These are phyloP conservation scores for Habrosyne pyritoides DNA, from an alignment of 2,888 invertebrate species.

Conservation along the genomic window DNA sequence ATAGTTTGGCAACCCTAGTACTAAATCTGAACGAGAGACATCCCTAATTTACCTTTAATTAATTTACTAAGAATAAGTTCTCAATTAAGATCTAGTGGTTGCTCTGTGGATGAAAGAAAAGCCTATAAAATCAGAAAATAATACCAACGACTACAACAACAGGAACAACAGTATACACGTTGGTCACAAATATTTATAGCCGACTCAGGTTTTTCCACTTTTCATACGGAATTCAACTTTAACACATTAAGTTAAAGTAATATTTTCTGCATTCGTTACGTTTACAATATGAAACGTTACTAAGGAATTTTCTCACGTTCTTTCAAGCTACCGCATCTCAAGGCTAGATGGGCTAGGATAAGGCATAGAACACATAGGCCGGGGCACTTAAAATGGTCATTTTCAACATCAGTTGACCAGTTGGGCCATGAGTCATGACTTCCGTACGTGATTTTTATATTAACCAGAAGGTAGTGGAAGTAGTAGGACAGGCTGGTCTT, in stretches of 20 bases:
- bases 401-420: conserved; percentile 58
- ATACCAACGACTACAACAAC: background rate
- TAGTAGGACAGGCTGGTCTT: too few relatives aligned
- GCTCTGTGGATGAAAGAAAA: too few relatives aligned
- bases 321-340: conserved; percentile 51
- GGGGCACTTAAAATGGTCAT: conserved; percentile 50
- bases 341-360: conserved; percentile 66
- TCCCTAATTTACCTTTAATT: too few relatives aligned
- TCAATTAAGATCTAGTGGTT: too few relatives aligned
- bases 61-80: too few relatives aligned
- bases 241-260: background rate
- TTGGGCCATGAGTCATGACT: conserved; percentile 58
- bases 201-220: background rate
- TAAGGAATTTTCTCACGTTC: conserved; percentile 66
- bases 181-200: background rate
- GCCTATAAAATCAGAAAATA: background rate
- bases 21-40: too few relatives aligned
- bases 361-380: conserved; percentile 44
- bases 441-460: conserved; percentile 44
- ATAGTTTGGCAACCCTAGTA: too few relatives aligned
- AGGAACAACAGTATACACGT: background rate
- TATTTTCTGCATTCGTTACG: background rate
- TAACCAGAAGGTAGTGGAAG: conserved; percentile 18
- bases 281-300: conserved; percentile 18
- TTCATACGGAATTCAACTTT: background rate